Evolutionary conservation across 2,113 vertebrate genomes (phyloP), one percentile per base, ranked within the genome.

Genomic region (Mirza zaza): DNA sequence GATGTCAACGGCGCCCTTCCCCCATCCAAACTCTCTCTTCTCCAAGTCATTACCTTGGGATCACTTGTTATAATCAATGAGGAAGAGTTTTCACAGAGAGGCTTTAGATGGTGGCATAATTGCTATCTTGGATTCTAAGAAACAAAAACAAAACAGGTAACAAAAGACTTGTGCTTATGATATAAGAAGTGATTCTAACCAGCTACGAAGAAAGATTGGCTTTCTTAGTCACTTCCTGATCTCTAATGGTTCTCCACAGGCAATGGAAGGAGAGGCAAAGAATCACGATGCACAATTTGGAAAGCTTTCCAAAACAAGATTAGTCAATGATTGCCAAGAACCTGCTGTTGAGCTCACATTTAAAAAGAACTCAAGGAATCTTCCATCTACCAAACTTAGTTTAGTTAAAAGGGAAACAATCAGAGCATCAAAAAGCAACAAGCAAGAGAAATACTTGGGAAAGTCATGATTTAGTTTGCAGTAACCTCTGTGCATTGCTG

Each of bases 161-260:
- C 55, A 85, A 71, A 84, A 85, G 23, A 18, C 25, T 68, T 94
- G 68, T 97, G 87, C 84, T 87, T 94, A 81, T 96, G 90, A 89
- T 80, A 91, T 90, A 90, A 97, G 87, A 91, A 97, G 42, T 63
- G 90, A 92, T 96, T 96, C 91, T 96, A 91, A 95, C 71, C 96
- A 97, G 96, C 96, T 96, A 96, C 84, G 77, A 97, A 96, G 96
- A 95, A 94, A 95, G 93, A 95, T 85, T 85, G 94, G 76, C 87
- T 97, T 42, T 95, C 96, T 98, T 97, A 98, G 97, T 97, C 97
- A 98, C 88, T 97, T 97, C 96, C 97, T 97, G 90, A 96, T 98
- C 85, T 94, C 85, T 94, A 96, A 97, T 96, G 87, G 88, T 96
- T 97, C 93, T 96, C 97, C 77, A 94, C 96, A 96, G 96, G 98